phyloP scores from a whole-genome alignment of 2,113 vertebrate species.

The Rousettus leschenaultii region DNA sequence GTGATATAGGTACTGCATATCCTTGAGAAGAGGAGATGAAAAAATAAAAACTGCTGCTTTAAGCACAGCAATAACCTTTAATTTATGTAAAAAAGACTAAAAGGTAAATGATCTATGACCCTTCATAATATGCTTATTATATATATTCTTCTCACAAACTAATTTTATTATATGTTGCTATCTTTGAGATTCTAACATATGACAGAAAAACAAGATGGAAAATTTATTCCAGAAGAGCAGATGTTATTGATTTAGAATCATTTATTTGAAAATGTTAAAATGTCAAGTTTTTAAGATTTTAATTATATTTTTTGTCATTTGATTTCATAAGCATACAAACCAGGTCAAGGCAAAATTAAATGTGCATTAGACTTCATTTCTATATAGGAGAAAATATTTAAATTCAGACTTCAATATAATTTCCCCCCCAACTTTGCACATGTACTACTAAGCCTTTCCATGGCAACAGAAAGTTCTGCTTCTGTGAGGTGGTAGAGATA shows the following conservation, averaged over 20 bases:
- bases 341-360: not conserved
- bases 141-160: not conserved
- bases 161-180: constrained; percentile 9
- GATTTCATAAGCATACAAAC: constrained; percentile 24
- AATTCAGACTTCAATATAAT: not conserved
- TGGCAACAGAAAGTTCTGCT: not conserved
- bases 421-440: not conserved
- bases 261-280: constrained; percentile 47
- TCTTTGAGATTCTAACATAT: not conserved
- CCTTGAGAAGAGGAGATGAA: not conserved
- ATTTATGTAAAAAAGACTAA: not conserved
- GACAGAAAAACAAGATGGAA: not conserved
- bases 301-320: constrained; percentile 44
- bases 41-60: not conserved
- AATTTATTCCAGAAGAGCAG: constrained; percentile 11
- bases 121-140: not conserved
- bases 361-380: not conserved
- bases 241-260: constrained; percentile 36
- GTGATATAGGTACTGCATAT: not conserved
- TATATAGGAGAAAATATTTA: not conserved
- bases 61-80: not conserved
- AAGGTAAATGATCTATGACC: not conserved
- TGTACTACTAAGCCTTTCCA: not conserved
- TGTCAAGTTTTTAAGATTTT: constrained; percentile 28
- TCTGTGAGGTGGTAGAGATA: fast-evolving